Percentiles rank a stretch among this genome's conserved stretches.
These are phyloP conservation scores for Catharus minimus DNA, from an alignment of 2,113 vertebrate genomes.

Conservation along the genomic window DNA sequence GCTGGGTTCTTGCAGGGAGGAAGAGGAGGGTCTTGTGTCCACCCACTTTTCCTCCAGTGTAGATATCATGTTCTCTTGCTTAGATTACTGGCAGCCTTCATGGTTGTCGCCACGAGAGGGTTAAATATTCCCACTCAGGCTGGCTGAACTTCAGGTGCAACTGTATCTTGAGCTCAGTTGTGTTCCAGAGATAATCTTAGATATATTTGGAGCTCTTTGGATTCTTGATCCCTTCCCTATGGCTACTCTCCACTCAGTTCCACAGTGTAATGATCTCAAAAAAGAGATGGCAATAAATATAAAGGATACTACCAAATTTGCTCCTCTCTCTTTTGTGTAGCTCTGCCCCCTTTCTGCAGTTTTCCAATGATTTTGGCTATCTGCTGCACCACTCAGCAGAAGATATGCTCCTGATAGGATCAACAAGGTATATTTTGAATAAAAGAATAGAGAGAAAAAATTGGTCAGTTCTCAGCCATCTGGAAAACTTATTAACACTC, in stretches of 20 bases:
- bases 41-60: background rate
- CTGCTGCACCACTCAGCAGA: slow-evolving; percentile 60
- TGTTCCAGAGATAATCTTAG: background rate
- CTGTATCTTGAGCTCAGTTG: background rate
- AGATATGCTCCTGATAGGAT: slow-evolving; percentile 47
- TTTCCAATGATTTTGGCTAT: slow-evolving; percentile 61
- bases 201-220: background rate
- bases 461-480: slow-evolving; percentile 45
- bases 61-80: background rate
- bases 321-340: slow-evolving; percentile 59
- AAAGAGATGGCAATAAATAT: slow-evolving; percentile 27
- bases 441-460: slow-evolving; percentile 50
- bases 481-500: slow-evolving; percentile 57
- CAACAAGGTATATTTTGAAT: slow-evolving; percentile 57
- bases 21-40: background rate
- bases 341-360: slow-evolving; percentile 59
- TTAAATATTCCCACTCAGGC: background rate
- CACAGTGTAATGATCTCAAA: background rate
- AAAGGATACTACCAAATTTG: slow-evolving; percentile 56
- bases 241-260: background rate
- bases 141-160: background rate
- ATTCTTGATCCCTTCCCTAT: background rate
- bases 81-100: background rate
- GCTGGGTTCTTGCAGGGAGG: background rate
- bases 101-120: background rate